Conservation (phyloP, 2,113 vertebrate genomes). For the Tauraco erythrolophus region DNA sequence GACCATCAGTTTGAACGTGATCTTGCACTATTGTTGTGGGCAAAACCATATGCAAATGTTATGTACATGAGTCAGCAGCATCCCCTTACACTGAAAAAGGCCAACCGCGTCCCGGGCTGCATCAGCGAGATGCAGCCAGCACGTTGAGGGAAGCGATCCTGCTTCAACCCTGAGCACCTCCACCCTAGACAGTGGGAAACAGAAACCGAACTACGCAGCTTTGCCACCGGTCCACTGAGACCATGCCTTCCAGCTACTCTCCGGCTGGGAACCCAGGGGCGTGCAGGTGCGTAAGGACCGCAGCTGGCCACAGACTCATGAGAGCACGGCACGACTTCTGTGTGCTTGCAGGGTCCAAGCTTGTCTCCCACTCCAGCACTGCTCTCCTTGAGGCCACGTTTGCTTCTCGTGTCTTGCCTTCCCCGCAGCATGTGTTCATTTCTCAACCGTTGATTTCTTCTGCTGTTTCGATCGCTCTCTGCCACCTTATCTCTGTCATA, state of each 20-base stretch:
- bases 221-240: neutral
- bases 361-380: neutral
- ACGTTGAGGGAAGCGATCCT: fast-evolving
- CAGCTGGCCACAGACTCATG: fast-evolving
- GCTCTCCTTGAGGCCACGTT: fast-evolving
- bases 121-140: neutral
- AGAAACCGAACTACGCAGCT: neutral
- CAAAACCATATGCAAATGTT: neutral
- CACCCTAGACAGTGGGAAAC: neutral
- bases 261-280: neutral
- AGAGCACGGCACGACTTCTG: fast-evolving
- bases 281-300: neutral
- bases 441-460: neutral
- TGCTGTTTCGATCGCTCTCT: neutral
- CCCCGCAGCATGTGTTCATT: fast-evolving
- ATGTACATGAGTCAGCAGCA: fast-evolving
- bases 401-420: neutral
- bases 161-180: neutral
- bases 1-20: neutral
- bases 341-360: neutral
- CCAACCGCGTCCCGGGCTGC: neutral
- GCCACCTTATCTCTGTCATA: neutral
- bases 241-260: neutral
- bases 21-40: neutral
- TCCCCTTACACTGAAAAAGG: neutral